Percentiles rank a stretch among this genome's conserved stretches.
Evolutionary conservation across 1,140 invertebrate genomes (phyloP).

Genomic region (Zaprionus gabonicus): DNA sequence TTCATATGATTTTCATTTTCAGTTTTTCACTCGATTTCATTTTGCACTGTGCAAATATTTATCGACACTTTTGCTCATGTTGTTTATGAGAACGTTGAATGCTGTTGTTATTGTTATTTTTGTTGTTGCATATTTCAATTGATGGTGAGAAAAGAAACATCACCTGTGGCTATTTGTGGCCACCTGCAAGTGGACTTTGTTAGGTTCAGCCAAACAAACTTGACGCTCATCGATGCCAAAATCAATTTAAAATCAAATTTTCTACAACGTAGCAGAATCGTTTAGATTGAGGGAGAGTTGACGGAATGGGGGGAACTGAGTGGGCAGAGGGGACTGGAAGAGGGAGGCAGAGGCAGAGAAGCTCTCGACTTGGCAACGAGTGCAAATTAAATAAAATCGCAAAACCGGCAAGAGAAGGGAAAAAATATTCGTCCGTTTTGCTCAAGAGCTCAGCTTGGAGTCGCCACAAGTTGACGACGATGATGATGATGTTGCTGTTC

Average conservation of each 20-base stretch:
- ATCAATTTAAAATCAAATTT: conserved; percentile 83
- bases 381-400: conserved; percentile 81
- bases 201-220: conserved; percentile 66
- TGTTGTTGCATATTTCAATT: conserved; percentile 8
- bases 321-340: not conserved
- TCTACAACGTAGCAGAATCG: conserved; percentile 26
- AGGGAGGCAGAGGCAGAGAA: not conserved
- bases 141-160: conserved; percentile 39
- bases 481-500: not conserved
- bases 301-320: not conserved
- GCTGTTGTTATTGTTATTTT: conserved; percentile 13
- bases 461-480: conserved; percentile 21
- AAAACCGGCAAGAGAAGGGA: conserved; percentile 53
- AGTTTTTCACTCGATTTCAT: conserved; percentile 56
- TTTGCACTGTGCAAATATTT: conserved; percentile 63
- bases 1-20: conserved; percentile 45
- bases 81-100: conserved; percentile 38
- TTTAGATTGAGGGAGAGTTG: not conserved
- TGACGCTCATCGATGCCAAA: conserved; percentile 59
- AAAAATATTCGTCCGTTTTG: conserved; percentile 46
- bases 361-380: conserved; percentile 62
- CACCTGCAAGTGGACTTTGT: conserved; percentile 62
- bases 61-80: conserved; percentile 45
- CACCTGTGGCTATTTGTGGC: conserved; percentile 72
- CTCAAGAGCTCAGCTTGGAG: conserved; percentile 17